Percentiles rank a stretch among this genome's conserved stretches.
Conservation (phyloP, 2,797 vertebrate genomes). For the Poeciliopsis paucimaculata region DNA sequence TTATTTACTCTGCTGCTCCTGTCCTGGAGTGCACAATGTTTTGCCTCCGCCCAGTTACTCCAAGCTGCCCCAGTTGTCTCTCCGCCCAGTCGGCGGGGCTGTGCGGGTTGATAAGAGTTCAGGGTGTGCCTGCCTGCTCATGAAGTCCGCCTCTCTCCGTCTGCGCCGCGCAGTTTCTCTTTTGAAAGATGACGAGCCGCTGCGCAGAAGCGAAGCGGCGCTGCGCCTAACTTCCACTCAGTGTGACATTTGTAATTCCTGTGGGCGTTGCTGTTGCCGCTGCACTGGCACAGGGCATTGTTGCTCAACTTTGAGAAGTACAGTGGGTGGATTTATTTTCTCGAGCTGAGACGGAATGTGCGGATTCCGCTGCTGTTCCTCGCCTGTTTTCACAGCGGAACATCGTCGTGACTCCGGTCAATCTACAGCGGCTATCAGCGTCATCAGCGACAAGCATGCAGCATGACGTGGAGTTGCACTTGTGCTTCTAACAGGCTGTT, state of each 20-base stretch:
- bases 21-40: constrained; percentile 27
- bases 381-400: constrained; percentile 8
- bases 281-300: constrained; percentile 23
- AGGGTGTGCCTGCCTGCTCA: constrained; percentile 52
- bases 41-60: constrained; percentile 55
- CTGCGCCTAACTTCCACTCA: constrained; percentile 9
- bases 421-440: neutral
- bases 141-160: neutral
- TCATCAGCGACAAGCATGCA: constrained; percentile 47
- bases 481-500: constrained; percentile 16
- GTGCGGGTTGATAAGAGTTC: constrained; percentile 71
- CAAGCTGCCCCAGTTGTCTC: constrained; percentile 35
- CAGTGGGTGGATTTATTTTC: constrained; percentile 28
- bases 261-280: constrained; percentile 40
- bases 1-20: constrained; percentile 6
- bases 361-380: constrained; percentile 20
- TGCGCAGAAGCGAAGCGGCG: constrained; percentile 1
- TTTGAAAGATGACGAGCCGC: neutral
- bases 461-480: constrained; percentile 41
- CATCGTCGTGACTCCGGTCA: constrained; percentile 56
- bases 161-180: constrained; percentile 22
- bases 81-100: constrained; percentile 60
- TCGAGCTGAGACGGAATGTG: constrained; percentile 55
- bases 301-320: constrained; percentile 71
- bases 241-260: constrained; percentile 6